A percentile compares a stretch with the other conserved stretches of the same genome.
Conservation (phyloP, 2,888 invertebrate genomes). For the Crioceris asparagi region DNA sequence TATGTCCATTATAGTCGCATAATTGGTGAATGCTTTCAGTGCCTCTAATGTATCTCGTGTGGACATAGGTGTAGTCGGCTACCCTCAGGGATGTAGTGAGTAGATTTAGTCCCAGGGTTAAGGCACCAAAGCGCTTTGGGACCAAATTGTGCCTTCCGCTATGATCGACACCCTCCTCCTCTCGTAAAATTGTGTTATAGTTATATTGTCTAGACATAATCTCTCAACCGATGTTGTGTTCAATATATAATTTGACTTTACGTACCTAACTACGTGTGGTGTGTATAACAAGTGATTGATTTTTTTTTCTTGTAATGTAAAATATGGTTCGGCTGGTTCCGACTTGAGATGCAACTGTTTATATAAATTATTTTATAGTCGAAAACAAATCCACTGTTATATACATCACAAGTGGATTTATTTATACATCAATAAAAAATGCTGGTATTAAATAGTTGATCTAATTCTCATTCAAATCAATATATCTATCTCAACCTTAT, state of each 20-base stretch:
- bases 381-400: constrained; percentile 22
- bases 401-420: constrained; percentile 34
- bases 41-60: constrained; percentile 2
- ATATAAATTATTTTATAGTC: background rate
- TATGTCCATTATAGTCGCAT: too few species aligned
- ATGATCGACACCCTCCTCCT: constrained; percentile 24
- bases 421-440: constrained; percentile 32
- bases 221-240: constrained; percentile 38
- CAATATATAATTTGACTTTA: constrained; percentile 36
- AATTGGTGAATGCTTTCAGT: too few species aligned
- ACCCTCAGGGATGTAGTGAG: constrained; percentile 22
- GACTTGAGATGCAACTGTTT: constrained; percentile 15
- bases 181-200: constrained; percentile 27
- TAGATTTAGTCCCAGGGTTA: constrained; percentile 23
- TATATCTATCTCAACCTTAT: background rate
- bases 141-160: too few species aligned
- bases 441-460: constrained; percentile 13
- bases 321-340: constrained; percentile 31
- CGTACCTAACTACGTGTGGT: constrained; percentile 37
- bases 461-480: background rate
- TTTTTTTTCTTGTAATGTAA: constrained; percentile 7
- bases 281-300: constrained; percentile 34
- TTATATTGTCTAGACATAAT: constrained; percentile 27
- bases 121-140: constrained; percentile 26
- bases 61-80: constrained; percentile 26